These are phyloP conservation scores for Cylloceria caligata DNA, from an alignment of 2,888 invertebrate genomes.

Conservation along the genomic window DNA sequence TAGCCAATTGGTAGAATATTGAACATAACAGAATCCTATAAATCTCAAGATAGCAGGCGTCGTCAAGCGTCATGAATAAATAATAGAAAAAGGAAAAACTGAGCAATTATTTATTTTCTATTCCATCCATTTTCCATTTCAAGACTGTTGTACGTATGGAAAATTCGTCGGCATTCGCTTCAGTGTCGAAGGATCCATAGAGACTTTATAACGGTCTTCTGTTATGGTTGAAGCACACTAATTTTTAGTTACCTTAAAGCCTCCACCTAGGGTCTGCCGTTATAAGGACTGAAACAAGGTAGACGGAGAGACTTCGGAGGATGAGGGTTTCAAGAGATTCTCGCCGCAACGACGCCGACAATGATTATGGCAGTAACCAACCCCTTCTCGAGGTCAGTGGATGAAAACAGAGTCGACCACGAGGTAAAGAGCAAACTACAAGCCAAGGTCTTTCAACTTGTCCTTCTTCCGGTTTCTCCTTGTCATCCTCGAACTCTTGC, in stretches of 20 bases:
- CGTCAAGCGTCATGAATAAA: too few species aligned
- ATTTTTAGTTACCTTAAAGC: slow-evolving; percentile 74
- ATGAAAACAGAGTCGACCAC: slow-evolving; percentile 25
- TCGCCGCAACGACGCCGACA: slow-evolving; percentile 40
- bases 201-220: background rate
- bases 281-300: slow-evolving; percentile 34
- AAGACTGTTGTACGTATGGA: background rate
- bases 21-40: too few species aligned
- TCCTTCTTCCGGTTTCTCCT: slow-evolving; percentile 26
- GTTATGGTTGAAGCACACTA: slow-evolving; percentile 66
- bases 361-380: slow-evolving; percentile 16
- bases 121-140: background rate
- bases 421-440: slow-evolving; percentile 33
- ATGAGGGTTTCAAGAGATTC: slow-evolving; percentile 43
- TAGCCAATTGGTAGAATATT: too few species aligned
- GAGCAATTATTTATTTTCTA: background rate
- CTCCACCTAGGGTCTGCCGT: slow-evolving; percentile 9
- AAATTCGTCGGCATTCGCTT: background rate
- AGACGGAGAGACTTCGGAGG: slow-evolving; percentile 16
- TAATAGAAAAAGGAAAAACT: too few species aligned
- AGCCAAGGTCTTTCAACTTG: slow-evolving; percentile 19
- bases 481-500: slow-evolving; percentile 34
- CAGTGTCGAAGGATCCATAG: background rate
- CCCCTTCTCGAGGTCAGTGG: slow-evolving; percentile 8
- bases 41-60: too few species aligned